phyloP scores from a whole-genome alignment of 2,113 vertebrate species.

The Rostratula benghalensis region DNA sequence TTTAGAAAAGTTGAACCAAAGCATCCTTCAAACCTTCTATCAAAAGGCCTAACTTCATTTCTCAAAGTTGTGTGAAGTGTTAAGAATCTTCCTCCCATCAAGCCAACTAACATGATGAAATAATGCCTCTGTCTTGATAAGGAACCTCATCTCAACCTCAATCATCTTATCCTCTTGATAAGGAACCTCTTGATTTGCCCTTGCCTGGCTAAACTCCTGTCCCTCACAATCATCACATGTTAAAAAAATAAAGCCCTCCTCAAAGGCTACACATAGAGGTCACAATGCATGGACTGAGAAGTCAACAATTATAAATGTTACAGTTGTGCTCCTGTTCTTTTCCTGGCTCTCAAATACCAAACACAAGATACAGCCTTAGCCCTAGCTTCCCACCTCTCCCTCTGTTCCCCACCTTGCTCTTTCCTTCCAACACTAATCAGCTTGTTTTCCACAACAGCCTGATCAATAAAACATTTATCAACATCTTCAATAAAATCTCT shows the following conservation, averaged over 20 bases:
- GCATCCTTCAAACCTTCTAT: background rate
- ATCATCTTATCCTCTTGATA: too few relatives aligned
- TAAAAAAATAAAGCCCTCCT: background rate
- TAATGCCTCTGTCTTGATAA: background rate
- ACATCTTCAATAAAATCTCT: background rate
- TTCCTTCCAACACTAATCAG: background rate
- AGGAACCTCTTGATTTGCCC: background rate
- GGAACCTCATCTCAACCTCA: background rate
- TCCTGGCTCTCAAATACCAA: background rate
- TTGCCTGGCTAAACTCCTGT: background rate
- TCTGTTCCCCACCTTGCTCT: background rate
- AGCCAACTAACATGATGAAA: background rate
- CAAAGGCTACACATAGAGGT: background rate
- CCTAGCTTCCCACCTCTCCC: background rate
- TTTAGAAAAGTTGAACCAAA: background rate
- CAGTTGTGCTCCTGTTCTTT: rapidly evolving
- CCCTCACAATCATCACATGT: background rate
- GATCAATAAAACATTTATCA: background rate
- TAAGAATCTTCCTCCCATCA: background rate
- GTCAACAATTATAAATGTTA: background rate
- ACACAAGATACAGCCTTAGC: background rate
- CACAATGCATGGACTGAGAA: background rate
- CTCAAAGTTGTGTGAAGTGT: background rate
- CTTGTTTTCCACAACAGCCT: background rate
- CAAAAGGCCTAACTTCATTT: background rate